Evolutionary conservation across 2,797 vertebrate genomes (phyloP).

Genomic region (Amphiprion clarkii): DNA sequence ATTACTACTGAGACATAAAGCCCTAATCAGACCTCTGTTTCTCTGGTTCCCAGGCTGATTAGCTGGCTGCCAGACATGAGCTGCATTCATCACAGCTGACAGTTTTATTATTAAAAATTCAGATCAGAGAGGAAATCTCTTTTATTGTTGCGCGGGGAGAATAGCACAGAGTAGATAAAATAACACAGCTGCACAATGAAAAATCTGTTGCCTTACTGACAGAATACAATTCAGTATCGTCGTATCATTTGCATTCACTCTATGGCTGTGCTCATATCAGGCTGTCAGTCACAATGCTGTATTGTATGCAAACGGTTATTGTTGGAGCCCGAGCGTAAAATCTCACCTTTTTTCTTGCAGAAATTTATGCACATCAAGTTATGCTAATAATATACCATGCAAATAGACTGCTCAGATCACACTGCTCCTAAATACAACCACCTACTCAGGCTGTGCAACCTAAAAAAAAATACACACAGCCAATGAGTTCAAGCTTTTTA

Average conservation of each 20-base stretch:
- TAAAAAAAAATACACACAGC: neutral
- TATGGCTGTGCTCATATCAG: slow-evolving; percentile 19
- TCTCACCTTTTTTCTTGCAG: slow-evolving; percentile 18
- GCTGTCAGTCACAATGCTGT: slow-evolving; percentile 33
- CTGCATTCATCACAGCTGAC: slow-evolving; percentile 64
- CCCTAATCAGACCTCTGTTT: slow-evolving; percentile 39
- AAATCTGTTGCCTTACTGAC: slow-evolving; percentile 22
- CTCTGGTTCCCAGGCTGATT: slow-evolving; percentile 62
- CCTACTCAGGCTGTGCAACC: neutral
- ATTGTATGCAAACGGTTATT: slow-evolving; percentile 34
- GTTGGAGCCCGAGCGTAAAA: slow-evolving; percentile 25
- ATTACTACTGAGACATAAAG: slow-evolving; percentile 33
- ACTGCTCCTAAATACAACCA: slow-evolving; percentile 27
- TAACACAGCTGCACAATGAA: slow-evolving; percentile 21
- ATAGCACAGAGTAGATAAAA: slow-evolving; percentile 34
- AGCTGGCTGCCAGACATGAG: slow-evolving; percentile 53
- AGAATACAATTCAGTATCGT: slow-evolving; percentile 26
- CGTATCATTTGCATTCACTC: slow-evolving; percentile 52
- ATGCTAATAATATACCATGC: slow-evolving; percentile 50
- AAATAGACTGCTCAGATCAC: slow-evolving; percentile 17
- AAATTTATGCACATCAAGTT: slow-evolving; percentile 46
- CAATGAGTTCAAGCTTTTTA: slow-evolving; percentile 11
- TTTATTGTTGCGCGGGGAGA: slow-evolving; percentile 38
- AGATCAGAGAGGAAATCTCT: slow-evolving; percentile 52
- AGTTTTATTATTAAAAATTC: slow-evolving; percentile 65